A percentile compares a stretch with the other conserved stretches of the same genome.
Conservation (phyloP, 2,888 invertebrate species). For the Diabrotica balteata region DNA sequence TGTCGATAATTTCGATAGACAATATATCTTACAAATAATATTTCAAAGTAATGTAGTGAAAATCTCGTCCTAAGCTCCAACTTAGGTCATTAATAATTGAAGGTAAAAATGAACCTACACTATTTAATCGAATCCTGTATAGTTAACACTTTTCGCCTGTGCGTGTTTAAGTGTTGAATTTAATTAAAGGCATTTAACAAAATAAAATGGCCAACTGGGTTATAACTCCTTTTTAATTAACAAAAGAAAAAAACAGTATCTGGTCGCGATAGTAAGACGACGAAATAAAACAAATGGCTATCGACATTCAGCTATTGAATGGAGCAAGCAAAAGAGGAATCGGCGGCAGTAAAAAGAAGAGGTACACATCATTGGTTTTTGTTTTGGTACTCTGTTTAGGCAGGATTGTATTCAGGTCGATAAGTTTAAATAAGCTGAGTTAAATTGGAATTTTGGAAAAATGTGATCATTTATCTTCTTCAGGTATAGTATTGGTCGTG, state of each 20-base stretch:
- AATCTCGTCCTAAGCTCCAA: no score
- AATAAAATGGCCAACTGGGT: conserved; percentile 15
- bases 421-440: no score
- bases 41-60: no score
- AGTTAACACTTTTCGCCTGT: conserved; percentile 2
- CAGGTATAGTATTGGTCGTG: no score
- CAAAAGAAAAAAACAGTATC: conserved; percentile 16
- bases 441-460: no score
- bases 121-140: not conserved
- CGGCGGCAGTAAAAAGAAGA: conserved; percentile 11
- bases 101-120: no score
- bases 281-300: conserved; percentile 17
- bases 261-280: conserved; percentile 20
- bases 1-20: no score
- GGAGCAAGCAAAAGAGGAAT: conserved; percentile 19
- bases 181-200: conserved; percentile 23
- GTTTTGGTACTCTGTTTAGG: conserved; percentile 34
- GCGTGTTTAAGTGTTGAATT: conserved; percentile 6
- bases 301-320: conserved; percentile 25
- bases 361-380: conserved; percentile 37
- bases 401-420: not conserved
- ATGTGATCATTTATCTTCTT: no score
- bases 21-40: no score
- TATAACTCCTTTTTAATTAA: conserved; percentile 26
- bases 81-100: no score